phyloP scores from a whole-genome alignment of 2,888 invertebrate species.

The Apoderus coryli region DNA sequence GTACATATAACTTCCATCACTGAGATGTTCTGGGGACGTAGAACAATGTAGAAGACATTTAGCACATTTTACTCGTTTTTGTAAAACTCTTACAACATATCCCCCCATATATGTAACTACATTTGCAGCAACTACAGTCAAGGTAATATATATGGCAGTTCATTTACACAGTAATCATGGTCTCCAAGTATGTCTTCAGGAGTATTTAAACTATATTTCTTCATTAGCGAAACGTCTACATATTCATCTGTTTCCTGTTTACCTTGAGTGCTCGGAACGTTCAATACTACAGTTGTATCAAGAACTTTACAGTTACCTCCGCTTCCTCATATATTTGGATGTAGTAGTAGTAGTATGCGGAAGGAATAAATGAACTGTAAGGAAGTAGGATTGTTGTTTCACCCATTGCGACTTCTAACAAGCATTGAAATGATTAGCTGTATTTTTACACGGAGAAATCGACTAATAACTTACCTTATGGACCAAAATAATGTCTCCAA shows the following conservation, averaged over 20 bases:
- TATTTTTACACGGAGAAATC: background rate
- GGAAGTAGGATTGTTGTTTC: constrained; percentile 12
- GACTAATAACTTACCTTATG: constrained; percentile 6
- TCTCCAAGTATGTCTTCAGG: background rate
- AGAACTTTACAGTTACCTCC: constrained; percentile 12
- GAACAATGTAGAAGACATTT: constrained; percentile 4
- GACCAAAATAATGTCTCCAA: constrained; percentile 11
- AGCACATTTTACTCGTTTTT: constrained; percentile 5
- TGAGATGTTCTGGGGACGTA: background rate
- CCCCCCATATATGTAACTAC: constrained; percentile 11
- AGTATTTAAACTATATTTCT: constrained; percentile 4
- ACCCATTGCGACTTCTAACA: constrained; percentile 11
- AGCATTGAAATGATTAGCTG: constrained; percentile 1
- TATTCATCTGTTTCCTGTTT: too few species aligned
- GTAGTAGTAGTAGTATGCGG: constrained; percentile 5
- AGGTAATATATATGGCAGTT: constrained; percentile 5
- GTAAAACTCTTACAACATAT: constrained; percentile 9
- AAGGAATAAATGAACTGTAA: constrained; percentile 9
- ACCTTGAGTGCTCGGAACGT: constrained; percentile 5
- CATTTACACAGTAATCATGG: constrained; percentile 2
- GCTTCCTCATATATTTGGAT: constrained; percentile 4
- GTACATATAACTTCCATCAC: background rate
- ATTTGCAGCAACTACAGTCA: constrained; percentile 8
- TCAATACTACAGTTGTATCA: constrained; percentile 9
- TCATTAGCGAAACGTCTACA: constrained; percentile 6